Percentiles rank a stretch among this genome's conserved stretches.
Conservation (phyloP, 2,888 invertebrate species). For the Theodoxus fluviatilis region DNA sequence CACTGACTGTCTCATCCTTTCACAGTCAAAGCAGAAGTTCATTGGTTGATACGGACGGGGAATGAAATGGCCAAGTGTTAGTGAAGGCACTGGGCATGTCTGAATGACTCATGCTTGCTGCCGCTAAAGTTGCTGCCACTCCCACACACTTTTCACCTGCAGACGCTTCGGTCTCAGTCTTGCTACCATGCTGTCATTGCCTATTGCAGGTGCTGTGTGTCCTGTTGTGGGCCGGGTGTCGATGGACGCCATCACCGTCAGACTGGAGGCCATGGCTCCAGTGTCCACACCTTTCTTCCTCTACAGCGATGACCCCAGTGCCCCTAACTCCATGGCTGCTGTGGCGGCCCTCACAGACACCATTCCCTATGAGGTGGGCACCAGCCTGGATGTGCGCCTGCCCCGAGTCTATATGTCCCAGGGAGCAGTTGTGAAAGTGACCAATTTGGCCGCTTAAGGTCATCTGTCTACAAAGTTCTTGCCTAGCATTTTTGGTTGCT, state of each 20-base stretch:
- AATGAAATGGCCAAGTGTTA: no score
- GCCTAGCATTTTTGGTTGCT: no score
- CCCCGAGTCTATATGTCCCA: slow-evolving; percentile 38
- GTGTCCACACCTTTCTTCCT: slow-evolving; percentile 33
- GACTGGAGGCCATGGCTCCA: slow-evolving; percentile 32
- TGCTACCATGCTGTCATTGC: background rate
- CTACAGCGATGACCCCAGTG: slow-evolving; percentile 33
- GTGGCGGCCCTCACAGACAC: slow-evolving; percentile 36
- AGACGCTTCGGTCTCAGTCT: background rate
- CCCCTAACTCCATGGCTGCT: slow-evolving; percentile 36
- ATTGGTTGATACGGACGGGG: no score
- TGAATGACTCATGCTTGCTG: background rate
- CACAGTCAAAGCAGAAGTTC: no score
- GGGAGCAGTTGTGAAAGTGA: no score
- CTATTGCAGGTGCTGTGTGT: slow-evolving; percentile 33
- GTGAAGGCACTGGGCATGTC: no score
- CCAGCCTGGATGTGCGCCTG: slow-evolving; percentile 35
- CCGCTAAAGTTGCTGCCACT: background rate
- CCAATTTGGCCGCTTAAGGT: no score
- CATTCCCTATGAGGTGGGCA: slow-evolving; percentile 42
- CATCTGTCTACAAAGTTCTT: no score
- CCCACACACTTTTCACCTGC: background rate
- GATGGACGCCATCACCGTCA: slow-evolving; percentile 45
- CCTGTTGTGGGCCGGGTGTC: slow-evolving; percentile 43
- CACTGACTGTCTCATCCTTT: no score